These are phyloP conservation scores for Thecocarcelia acutangulata DNA, from an alignment of 2,888 invertebrate species.

Conservation along the genomic window DNA sequence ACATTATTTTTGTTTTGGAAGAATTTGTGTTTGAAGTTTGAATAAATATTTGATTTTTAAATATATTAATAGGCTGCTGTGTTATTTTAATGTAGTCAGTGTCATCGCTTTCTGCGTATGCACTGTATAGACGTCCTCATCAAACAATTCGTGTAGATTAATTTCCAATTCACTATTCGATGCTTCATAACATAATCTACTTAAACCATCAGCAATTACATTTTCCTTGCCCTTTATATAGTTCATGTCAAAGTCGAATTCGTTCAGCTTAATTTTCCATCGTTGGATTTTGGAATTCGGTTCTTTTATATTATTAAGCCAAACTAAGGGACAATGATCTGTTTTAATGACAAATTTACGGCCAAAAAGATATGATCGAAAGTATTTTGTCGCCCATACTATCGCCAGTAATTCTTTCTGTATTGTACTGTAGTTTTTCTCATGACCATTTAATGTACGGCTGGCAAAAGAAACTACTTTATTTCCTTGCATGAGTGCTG, in stretches of 20 bases:
- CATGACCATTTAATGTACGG: conserved; percentile 29
- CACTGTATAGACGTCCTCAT: conserved; percentile 19
- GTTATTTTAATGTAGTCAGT: conserved; percentile 21
- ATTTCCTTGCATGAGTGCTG: conserved; percentile 3
- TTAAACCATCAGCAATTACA: conserved; percentile 22
- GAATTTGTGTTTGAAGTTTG: too few relatives aligned
- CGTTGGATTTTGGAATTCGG: conserved; percentile 5
- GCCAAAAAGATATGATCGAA: conserved; percentile 60
- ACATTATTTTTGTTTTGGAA: too few relatives aligned
- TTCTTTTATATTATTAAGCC: conserved; percentile 11
- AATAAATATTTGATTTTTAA: too few relatives aligned
- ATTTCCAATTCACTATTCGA: background rate
- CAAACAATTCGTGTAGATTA: conserved; percentile 22
- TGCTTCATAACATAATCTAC: background rate
- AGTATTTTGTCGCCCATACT: conserved; percentile 64
- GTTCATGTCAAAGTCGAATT: conserved; percentile 14
- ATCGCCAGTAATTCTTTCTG: conserved; percentile 62
- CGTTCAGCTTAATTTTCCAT: conserved; percentile 8
- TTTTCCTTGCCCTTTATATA: conserved; percentile 26
- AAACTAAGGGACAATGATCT: conserved; percentile 18
- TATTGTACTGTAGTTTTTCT: conserved; percentile 58
- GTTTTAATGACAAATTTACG: conserved; percentile 7
- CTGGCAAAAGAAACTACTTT: conserved; percentile 11
- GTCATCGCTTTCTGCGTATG: conserved; percentile 20
- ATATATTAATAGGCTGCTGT: background rate